Percentiles rank a stretch among this genome's conserved stretches.
phyloP scores from a whole-genome alignment of 2,888 invertebrate genomes.

The Panopea generosa region DNA sequence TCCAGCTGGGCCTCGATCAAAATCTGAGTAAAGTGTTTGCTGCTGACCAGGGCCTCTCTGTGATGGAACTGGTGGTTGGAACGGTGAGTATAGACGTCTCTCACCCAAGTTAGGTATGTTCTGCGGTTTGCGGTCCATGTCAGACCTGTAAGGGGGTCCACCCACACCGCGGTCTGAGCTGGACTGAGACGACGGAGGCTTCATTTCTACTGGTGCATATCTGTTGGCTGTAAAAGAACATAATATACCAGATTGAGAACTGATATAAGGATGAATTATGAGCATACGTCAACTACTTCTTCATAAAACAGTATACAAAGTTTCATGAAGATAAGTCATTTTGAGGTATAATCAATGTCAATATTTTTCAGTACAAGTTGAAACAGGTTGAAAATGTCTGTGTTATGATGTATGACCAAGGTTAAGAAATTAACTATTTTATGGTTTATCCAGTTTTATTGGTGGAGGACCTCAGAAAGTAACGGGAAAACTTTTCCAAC shows the following conservation, averaged over 20 bases:
- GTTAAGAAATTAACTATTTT: too few relatives aligned
- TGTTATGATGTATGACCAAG: too few relatives aligned
- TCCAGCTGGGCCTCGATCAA: slow-evolving; percentile 43
- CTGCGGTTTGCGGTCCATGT: slow-evolving; percentile 3
- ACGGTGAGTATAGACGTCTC: slow-evolving; percentile 40
- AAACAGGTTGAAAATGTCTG: too few relatives aligned
- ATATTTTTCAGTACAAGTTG: too few relatives aligned
- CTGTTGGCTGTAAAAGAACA: slow-evolving; percentile 44
- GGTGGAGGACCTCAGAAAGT: too few relatives aligned
- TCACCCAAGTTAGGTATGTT: slow-evolving; percentile 20
- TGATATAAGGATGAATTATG: too few relatives aligned
- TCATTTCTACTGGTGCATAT: slow-evolving; percentile 54
- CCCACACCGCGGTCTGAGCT: slow-evolving; percentile 43
- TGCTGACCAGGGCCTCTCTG: slow-evolving; percentile 25
- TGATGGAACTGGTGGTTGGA: slow-evolving; percentile 39
- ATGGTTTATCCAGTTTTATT: too few relatives aligned
- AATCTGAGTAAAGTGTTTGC: slow-evolving; percentile 46
- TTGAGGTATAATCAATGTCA: too few relatives aligned
- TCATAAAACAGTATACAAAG: too few relatives aligned
- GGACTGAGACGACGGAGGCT: slow-evolving; percentile 46
- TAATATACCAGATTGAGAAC: background rate
- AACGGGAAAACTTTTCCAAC: too few relatives aligned
- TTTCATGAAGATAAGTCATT: too few relatives aligned
- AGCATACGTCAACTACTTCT: too few relatives aligned
- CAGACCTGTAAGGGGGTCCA: slow-evolving; percentile 17